Conservation (phyloP, 2,113 vertebrate species). For the Etia nguti region DNA sequence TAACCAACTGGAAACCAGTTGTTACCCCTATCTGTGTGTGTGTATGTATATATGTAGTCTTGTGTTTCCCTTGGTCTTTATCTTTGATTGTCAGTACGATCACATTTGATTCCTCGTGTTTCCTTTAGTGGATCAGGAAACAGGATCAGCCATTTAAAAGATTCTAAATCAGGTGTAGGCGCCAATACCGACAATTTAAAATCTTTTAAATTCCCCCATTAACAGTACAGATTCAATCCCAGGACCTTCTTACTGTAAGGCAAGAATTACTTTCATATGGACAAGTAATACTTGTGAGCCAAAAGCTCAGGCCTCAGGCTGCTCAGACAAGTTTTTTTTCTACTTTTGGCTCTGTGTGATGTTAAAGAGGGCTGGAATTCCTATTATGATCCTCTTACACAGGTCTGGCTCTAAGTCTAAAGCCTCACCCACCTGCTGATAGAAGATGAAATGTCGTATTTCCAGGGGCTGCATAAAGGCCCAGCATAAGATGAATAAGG, state of each 20-base stretch:
- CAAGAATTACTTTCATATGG: not conserved
- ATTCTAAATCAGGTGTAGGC: not conserved
- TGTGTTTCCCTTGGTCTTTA: not conserved
- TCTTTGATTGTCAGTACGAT: not conserved
- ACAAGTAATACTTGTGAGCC: not conserved
- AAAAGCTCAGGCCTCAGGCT: not conserved
- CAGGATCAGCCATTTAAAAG: not conserved
- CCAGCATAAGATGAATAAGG: not conserved
- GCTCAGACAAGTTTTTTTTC: not conserved
- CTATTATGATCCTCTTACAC: not conserved
- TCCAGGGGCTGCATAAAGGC: not conserved
- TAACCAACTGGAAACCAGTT: not conserved
- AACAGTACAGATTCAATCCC: not conserved
- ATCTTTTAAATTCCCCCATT: not conserved
- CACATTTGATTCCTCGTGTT: not conserved
- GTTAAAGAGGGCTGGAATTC: not conserved
- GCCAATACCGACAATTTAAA: not conserved
- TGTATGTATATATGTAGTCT: not conserved
- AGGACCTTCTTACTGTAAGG: not conserved
- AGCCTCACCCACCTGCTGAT: not conserved
- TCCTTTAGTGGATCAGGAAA: not conserved
- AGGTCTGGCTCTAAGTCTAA: not conserved
- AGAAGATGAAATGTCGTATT: not conserved
- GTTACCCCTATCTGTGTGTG: not conserved
- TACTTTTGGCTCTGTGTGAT: not conserved